Evolutionary conservation across 2,797 vertebrate species (phyloP), one percentile per base, ranked within the genome.

Genomic region (Squalus acanthias): DNA sequence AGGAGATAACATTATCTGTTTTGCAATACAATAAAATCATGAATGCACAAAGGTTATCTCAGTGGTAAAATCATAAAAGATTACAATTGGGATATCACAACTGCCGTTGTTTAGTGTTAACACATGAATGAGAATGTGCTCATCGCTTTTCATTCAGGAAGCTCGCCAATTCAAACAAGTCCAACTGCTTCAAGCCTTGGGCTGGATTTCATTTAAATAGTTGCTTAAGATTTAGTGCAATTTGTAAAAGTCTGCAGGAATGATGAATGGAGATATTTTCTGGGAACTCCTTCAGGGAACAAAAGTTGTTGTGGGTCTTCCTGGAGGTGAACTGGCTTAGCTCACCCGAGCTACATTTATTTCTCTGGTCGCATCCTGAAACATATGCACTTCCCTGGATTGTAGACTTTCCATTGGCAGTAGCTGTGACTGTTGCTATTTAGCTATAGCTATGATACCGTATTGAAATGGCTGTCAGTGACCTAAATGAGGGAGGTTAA

Each of bases 191-290:
- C 2, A 3, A 95, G 69, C 50, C 46, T 74, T 29, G 70, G 69
- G 50, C 67, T 95, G 50, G 50, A 69, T 72, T 95, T 70, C 22
- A 72, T 72, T 24, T 69, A 26, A 50, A 95, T 72, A 70, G 46
- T 6, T 57, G 22, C 69, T 53, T 53, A 29, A 17, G 69, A 33
- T 95, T 95, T 33, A 95, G 69, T 50, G 57, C 70, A 57, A 95
- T 72, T 95, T 74, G 9, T 95, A n/a, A 46, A 88, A 63, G 57
- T 60, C 57, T 12, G 33, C 89, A 92, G 33, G 29, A 57, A 74
- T 95, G 46, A 74, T 53, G 69, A 95, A 72, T 95, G 94, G 67
- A 74, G 70, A 95, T 60, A 15, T 95, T 76, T 95, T 29, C 13
- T 74, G 24, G 46, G 26, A 95, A 95, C 50, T 20, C 26, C 70